Evolutionary conservation across 2,888 invertebrate species (phyloP).

Genomic region (Ceratothoa steindachneri): DNA sequence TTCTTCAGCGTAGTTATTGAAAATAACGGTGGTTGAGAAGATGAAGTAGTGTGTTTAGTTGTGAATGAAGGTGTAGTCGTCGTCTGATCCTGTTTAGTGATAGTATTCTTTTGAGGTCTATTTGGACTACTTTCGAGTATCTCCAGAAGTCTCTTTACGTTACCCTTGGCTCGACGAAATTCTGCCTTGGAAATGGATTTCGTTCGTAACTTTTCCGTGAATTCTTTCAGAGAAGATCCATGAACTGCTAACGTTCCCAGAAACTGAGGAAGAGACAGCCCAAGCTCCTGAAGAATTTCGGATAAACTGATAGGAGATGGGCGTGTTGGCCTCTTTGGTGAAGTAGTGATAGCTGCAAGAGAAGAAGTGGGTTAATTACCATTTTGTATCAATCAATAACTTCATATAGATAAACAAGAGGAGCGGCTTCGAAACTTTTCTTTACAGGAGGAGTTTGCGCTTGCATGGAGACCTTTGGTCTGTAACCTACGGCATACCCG

Average conservation of each 20-base stretch:
- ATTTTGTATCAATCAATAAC: too few species aligned
- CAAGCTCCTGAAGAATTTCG: conserved; percentile 41
- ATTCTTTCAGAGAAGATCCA: conserved; percentile 33
- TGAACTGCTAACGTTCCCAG: conserved; percentile 30
- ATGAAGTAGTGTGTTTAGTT: neutral
- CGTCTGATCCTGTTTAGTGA: neutral
- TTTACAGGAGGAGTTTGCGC: too few species aligned
- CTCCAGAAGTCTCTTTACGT: conserved; percentile 22
- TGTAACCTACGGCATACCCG: too few species aligned
- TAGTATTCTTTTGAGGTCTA: neutral
- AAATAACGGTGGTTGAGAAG: neutral
- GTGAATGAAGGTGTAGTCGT: neutral
- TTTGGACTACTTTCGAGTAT: conserved; percentile 19
- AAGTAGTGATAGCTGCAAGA: neutral
- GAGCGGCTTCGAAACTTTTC: neutral
- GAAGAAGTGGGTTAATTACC: neutral
- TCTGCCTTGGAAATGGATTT: conserved; percentile 29
- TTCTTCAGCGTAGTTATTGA: neutral
- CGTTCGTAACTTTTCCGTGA: conserved; percentile 27
- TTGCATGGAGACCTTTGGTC: too few species aligned
- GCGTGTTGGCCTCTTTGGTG: neutral
- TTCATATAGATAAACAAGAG: neutral
- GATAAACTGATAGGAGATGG: conserved; percentile 35
- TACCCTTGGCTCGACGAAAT: conserved; percentile 30
- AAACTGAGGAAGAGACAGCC: conserved; percentile 41